phyloP scores from a whole-genome alignment of 1,140 invertebrate species.

The Drosophila miranda region DNA sequence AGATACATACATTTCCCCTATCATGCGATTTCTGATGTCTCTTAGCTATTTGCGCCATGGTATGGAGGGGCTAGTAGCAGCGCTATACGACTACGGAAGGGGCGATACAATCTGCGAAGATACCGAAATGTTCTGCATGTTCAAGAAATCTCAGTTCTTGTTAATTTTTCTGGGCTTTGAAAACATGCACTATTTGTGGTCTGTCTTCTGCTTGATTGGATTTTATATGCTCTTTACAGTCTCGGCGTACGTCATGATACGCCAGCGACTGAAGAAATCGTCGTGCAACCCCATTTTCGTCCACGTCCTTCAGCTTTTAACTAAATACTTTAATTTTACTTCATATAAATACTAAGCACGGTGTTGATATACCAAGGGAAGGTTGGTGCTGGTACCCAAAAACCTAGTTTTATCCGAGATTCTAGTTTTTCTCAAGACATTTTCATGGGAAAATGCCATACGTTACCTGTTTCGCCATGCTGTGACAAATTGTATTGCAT shows the following conservation, averaged over 20 bases:
- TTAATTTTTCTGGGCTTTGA: constrained; percentile 75
- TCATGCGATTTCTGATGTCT: constrained; percentile 89
- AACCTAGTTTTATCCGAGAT: constrained; percentile 8
- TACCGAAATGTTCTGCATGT: constrained; percentile 87
- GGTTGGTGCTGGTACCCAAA: not conserved
- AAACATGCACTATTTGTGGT: constrained; percentile 66
- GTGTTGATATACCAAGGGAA: not conserved
- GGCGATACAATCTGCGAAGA: constrained; percentile 86
- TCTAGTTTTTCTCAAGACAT: not conserved
- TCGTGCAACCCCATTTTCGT: constrained; percentile 50
- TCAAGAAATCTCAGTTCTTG: constrained; percentile 84
- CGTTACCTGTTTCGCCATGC: constrained; percentile 1
- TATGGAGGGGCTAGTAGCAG: constrained; percentile 90
- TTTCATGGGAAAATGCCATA: constrained; percentile 21
- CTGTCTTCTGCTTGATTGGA: constrained; percentile 60
- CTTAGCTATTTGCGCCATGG: constrained; percentile 91
- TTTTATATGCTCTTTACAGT: constrained; percentile 76
- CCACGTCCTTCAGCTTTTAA: constrained; percentile 60
- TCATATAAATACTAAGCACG: constrained; percentile 76
- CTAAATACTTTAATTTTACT: constrained; percentile 77
- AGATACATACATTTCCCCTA: constrained; percentile 84
- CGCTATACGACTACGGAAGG: constrained; percentile 90
- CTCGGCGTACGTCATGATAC: constrained; percentile 70
- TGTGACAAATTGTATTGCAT: constrained; percentile 25
- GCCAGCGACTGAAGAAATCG: constrained; percentile 61